phyloP scores from a whole-genome alignment of 2,113 vertebrate genomes.

The Lophius piscatorius region DNA sequence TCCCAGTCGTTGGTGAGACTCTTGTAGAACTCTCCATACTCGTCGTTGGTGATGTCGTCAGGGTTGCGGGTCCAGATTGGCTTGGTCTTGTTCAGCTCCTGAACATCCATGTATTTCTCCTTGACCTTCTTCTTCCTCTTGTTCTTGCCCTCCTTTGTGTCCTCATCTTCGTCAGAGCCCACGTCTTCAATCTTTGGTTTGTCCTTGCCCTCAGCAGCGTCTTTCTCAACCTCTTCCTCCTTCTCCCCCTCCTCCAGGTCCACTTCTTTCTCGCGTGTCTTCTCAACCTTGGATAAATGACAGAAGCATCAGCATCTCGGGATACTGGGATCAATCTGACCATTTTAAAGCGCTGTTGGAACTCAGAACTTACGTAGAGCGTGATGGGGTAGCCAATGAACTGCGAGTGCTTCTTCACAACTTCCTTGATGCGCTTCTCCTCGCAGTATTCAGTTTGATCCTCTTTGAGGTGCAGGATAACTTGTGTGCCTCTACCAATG shows the following conservation, averaged over 20 bases:
- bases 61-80: constrained; percentile 96
- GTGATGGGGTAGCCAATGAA: constrained; percentile 87
- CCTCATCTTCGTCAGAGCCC: constrained; percentile 82
- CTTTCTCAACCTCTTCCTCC: constrained; percentile 75
- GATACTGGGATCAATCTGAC: not conserved
- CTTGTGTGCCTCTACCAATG: constrained; percentile 82
- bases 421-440: constrained; percentile 83
- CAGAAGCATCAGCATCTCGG: not conserved
- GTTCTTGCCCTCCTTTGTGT: constrained; percentile 78
- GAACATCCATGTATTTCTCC: constrained; percentile 84
- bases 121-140: constrained; percentile 86
- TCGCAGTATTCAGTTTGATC: constrained; percentile 85
- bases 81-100: constrained; percentile 86
- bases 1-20: constrained; percentile 91
- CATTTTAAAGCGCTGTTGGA: not conserved
- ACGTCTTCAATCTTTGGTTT: constrained; percentile 85
- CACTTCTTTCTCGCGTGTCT: constrained; percentile 90
- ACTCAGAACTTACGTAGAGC: constrained; percentile 78
- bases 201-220: constrained; percentile 69
- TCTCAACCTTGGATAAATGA: constrained; percentile 84
- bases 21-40: constrained; percentile 97
- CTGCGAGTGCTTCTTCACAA: constrained; percentile 87
- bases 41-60: constrained; percentile 95
- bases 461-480: constrained; percentile 84
- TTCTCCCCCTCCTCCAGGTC: constrained; percentile 83